A percentile compares a stretch with the other conserved stretches of the same genome.
phyloP scores from a whole-genome alignment of 1,140 invertebrate species.

The Apis laboriosa region DNA sequence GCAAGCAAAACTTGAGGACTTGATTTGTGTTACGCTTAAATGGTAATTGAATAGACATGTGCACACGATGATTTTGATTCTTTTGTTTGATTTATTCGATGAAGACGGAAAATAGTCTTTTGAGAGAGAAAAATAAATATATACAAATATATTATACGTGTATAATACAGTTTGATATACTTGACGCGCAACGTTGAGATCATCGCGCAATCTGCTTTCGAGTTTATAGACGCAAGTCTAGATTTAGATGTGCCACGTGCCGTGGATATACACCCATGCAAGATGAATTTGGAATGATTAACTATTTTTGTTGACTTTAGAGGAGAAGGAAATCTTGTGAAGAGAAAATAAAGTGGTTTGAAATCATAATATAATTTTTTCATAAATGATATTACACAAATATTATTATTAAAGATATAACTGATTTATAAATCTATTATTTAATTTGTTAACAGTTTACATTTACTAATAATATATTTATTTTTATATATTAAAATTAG shows the following conservation, averaged over 20 bases:
- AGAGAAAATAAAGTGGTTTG: not conserved
- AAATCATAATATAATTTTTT: too few relatives aligned
- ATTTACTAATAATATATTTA: too few relatives aligned
- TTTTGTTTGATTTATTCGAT: not conserved
- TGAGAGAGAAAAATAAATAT: not conserved
- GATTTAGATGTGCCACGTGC: conserved; percentile 18
- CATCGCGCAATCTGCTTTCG: conserved; percentile 10
- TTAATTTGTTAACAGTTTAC: too few relatives aligned
- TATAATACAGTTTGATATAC: not conserved
- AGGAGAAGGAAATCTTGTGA: not conserved
- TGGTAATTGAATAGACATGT: not conserved
- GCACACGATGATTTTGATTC: not conserved
- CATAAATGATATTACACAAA: too few relatives aligned
- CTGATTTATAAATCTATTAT: not conserved
- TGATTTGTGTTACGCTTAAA: not conserved
- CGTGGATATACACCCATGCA: not conserved
- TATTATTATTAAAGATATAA: not conserved
- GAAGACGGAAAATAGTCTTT: not conserved
- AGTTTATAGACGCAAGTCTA: conserved; percentile 15
- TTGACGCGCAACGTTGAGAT: conserved; percentile 2
- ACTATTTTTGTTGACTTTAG: not conserved
- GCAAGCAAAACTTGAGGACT: not conserved
- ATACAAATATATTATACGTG: not conserved
- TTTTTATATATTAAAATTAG: not conserved
- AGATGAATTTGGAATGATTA: not conserved